A percentile compares a stretch with the other conserved stretches of the same genome.
Evolutionary conservation across 2,113 vertebrate genomes (phyloP).

Genomic region (Kryptolebias marmoratus): DNA sequence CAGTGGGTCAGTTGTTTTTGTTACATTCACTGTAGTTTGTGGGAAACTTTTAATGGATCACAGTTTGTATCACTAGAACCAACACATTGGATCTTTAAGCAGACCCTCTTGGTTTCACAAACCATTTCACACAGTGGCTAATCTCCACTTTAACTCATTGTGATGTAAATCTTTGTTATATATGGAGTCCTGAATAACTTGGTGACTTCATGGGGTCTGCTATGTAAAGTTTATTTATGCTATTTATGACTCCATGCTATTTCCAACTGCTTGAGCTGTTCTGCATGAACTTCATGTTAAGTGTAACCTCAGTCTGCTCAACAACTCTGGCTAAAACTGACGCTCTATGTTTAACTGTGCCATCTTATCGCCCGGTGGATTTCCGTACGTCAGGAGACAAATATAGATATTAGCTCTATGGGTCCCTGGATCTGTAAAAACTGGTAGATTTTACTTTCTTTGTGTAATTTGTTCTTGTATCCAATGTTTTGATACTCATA

Average conservation of each 20-base stretch:
- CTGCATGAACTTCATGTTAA: conserved; percentile 52
- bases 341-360: conserved; percentile 72
- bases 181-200: conserved; percentile 36
- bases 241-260: conserved; percentile 51
- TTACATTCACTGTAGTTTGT: too few relatives aligned
- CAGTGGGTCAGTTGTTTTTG: too few relatives aligned
- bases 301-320: conserved; percentile 67
- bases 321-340: conserved; percentile 59
- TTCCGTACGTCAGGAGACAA: conserved; percentile 45
- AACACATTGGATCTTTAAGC: neutral
- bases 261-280: conserved; percentile 52
- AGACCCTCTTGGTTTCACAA: neutral
- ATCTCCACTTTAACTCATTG: conserved; percentile 15
- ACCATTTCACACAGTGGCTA: neutral
- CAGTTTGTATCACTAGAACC: neutral
- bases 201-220: conserved; percentile 51
- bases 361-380: conserved; percentile 52
- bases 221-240: conserved; percentile 50
- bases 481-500: too few relatives aligned
- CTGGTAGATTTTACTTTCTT: conserved; percentile 11
- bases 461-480: too few relatives aligned
- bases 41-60: too few relatives aligned
- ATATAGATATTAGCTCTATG: conserved; percentile 62
- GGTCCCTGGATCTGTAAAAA: conserved; percentile 19
- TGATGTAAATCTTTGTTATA: conserved; percentile 16